phyloP scores from a whole-genome alignment of 2,113 vertebrate genomes.

The Brachionichthys hirsutus region DNA sequence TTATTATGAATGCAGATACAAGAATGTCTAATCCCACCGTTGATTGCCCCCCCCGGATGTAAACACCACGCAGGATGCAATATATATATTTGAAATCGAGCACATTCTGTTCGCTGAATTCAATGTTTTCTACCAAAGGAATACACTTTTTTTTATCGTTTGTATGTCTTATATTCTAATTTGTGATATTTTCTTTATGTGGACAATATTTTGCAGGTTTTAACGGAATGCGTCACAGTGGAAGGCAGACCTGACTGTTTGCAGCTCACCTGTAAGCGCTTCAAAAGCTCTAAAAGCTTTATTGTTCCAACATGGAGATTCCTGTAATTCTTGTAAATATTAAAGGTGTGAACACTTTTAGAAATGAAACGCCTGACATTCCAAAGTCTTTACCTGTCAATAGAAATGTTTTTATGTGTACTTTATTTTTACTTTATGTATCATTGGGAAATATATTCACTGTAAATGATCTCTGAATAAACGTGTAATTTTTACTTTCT shows the following conservation, averaged over 20 bases:
- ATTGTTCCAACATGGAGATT: slow-evolving; percentile 16
- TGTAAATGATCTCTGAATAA: slow-evolving; percentile 66
- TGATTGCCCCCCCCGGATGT: slow-evolving; percentile 30
- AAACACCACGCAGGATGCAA: slow-evolving; percentile 43
- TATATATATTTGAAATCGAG: slow-evolving; percentile 38
- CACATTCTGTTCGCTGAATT: slow-evolving; percentile 46
- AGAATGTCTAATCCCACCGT: slow-evolving; percentile 43
- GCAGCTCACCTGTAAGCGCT: slow-evolving; percentile 17
- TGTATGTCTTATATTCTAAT: slow-evolving; percentile 58
- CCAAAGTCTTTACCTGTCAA: slow-evolving; percentile 64
- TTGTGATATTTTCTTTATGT: slow-evolving; percentile 32
- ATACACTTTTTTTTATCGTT: slow-evolving; percentile 61
- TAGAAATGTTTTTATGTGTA: slow-evolving; percentile 68
- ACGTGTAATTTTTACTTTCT: slow-evolving; percentile 55
- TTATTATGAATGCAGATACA: slow-evolving; percentile 41
- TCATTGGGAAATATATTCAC: slow-evolving; percentile 59
- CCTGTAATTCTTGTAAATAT: slow-evolving; percentile 58
- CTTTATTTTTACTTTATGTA: slow-evolving; percentile 69
- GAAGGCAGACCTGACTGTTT: slow-evolving; percentile 16
- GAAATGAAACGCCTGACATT: slow-evolving; percentile 59
- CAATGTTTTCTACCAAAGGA: slow-evolving; percentile 74
- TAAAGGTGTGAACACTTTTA: slow-evolving; percentile 43
- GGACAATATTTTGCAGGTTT: slow-evolving; percentile 50
- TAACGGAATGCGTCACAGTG: slow-evolving; percentile 56
- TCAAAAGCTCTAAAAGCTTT: slow-evolving; percentile 17